Evolutionary conservation across 2,113 vertebrate genomes (phyloP), one percentile per base, ranked within the genome.

Genomic region (Shinisaurus crocodilurus): DNA sequence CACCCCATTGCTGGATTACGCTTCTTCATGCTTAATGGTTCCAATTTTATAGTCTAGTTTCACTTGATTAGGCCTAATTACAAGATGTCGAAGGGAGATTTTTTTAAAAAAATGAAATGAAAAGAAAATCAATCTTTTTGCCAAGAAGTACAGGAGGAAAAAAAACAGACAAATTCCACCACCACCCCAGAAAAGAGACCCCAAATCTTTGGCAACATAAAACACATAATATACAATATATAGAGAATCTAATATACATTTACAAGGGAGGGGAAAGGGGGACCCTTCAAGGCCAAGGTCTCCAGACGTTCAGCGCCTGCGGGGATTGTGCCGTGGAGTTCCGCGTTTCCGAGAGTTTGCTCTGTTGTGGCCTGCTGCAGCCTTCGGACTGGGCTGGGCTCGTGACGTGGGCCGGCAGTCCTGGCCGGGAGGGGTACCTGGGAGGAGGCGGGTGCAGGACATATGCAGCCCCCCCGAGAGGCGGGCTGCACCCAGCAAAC

Each of bases 181-280:
- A 54, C 60, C 48, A 32, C 5, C 48, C 48, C n/a, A 2, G 1
- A 10, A 45, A 60, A 25, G 15, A 86, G 40, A 37, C 12, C 2
- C 43, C 54, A 6, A 37, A 50, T 23, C 69, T 84, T 67, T 65
- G 57, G 54, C 54, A 27, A 9, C 32, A 82, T 54, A 37, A 45
- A 87, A 67, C 18, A 57, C 60, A 77, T 77, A 54, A 27, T 54
- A 79, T 88, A 76, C 70, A 77, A 34, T 83, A 69, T 76, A 91
- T 80, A 84, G 70, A 87, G 85, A 74, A 65, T 90, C 12, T 75
- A 75, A 85, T 85, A 85, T 69, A 85, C 82, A 90, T 90, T 90
- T 90, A 79, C 82, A 82, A 50, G 48, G 63, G 27, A 1, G 10
- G 20, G 27, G 4, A 12, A n/a, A 20, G 29, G 5, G 60, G 37